These are phyloP conservation scores for Metallyticus violacea DNA, from an alignment of 2,888 invertebrate genomes.

Conservation along the genomic window DNA sequence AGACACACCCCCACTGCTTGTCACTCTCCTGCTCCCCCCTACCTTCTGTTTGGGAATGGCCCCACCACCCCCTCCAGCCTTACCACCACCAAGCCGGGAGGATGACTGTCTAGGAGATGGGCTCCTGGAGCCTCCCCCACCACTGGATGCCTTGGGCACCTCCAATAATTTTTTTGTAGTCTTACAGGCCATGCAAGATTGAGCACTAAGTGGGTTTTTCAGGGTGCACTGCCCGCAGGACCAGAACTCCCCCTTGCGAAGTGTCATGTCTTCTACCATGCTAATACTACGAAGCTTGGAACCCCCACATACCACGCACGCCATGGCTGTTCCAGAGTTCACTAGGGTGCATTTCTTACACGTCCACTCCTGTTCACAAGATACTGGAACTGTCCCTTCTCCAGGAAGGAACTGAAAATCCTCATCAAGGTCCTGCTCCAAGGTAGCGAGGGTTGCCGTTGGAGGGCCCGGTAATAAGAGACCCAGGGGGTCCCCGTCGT, in stretches of 20 bases:
- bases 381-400: slow-evolving; percentile 18
- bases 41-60: slow-evolving; percentile 34
- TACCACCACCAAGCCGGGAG: not conserved
- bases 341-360: slow-evolving; percentile 85
- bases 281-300: slow-evolving; percentile 69
- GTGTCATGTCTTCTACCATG: slow-evolving; percentile 62
- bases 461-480: slow-evolving; percentile 24
- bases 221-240: slow-evolving; percentile 79
- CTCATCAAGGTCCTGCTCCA: slow-evolving; percentile 68
- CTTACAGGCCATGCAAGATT: slow-evolving; percentile 74
- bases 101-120: slow-evolving; percentile 41
- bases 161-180: slow-evolving; percentile 46
- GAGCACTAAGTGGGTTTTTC: slow-evolving; percentile 69
- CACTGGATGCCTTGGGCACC: slow-evolving; percentile 42
- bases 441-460: slow-evolving; percentile 61
- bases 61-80: slow-evolving; percentile 23
- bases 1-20: not conserved
- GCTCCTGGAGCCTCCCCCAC: slow-evolving; percentile 47
- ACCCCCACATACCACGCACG: slow-evolving; percentile 86
- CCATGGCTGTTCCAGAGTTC: slow-evolving; percentile 66
- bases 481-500: slow-evolving; percentile 28
- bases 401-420: slow-evolving; percentile 58
- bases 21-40: not conserved
- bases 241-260: slow-evolving; percentile 73
- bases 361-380: slow-evolving; percentile 61